Conservation (phyloP, 92 coral and sea anemone genomes). For the Desmophyllum pertusum region DNA sequence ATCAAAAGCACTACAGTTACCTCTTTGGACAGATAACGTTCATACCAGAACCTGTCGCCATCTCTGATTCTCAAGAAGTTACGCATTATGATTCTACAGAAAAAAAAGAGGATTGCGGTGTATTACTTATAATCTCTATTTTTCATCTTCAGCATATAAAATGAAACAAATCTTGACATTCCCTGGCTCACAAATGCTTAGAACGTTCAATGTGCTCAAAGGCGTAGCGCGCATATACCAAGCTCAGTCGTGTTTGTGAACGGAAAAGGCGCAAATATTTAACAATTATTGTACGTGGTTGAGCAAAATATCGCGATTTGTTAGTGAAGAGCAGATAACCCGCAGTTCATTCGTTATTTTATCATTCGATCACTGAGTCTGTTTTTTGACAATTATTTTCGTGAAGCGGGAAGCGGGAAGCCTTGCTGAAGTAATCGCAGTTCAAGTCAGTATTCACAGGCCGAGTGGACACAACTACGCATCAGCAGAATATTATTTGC, state of each 20-base stretch:
- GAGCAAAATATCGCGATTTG: no score
- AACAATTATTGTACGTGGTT: no score
- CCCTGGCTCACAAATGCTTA: not conserved
- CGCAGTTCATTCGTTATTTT: no score
- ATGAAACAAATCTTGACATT: not conserved
- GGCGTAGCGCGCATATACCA: not conserved
- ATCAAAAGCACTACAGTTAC: slow-evolving; percentile 18
- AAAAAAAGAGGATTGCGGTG: not conserved
- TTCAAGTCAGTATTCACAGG: no score
- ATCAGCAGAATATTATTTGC: no score
- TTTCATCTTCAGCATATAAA: not conserved
- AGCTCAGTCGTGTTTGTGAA: not conserved
- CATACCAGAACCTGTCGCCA: slow-evolving; percentile 96
- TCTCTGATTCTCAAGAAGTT: slow-evolving; percentile 83
- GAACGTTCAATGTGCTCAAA: not conserved
- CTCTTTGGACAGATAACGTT: slow-evolving; percentile 65
- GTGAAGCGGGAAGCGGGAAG: no score
- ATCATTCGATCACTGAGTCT: no score
- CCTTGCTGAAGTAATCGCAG: no score
- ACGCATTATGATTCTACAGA: slow-evolving; percentile 62
- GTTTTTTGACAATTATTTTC: no score
- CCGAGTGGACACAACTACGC: no score
- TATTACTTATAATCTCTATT: not conserved
- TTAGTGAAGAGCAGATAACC: no score
- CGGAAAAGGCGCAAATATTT: not conserved